Evolutionary conservation across 2,888 invertebrate species (phyloP).

Genomic region (Dromius quadrimaculatus): DNA sequence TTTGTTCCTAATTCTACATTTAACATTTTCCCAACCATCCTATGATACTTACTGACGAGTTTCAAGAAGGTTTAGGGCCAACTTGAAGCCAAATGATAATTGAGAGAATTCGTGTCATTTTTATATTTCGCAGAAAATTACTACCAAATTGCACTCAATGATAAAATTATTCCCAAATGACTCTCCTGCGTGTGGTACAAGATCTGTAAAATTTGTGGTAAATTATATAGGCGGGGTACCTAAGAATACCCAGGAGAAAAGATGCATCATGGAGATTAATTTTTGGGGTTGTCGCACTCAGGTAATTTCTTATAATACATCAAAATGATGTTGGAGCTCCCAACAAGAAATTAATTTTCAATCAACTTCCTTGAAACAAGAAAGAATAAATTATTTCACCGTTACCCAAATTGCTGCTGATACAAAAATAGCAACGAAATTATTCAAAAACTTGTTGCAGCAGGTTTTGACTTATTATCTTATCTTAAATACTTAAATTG

Average conservation of each 20-base stretch:
- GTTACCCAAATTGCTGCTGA: conserved; percentile 26
- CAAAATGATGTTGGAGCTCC: too few species aligned
- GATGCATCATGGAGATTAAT: background rate
- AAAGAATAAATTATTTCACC: conserved; percentile 13
- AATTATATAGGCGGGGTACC: background rate
- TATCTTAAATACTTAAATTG: conserved; percentile 34
- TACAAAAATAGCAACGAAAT: conserved; percentile 28
- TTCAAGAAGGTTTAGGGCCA: too few species aligned
- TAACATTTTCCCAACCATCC: too few species aligned
- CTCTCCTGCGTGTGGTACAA: background rate
- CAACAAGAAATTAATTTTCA: conserved; percentile 5
- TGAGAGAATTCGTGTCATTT: too few species aligned
- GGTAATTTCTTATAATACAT: too few species aligned
- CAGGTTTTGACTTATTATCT: conserved; percentile 28
- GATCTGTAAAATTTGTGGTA: background rate
- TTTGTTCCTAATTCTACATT: too few species aligned
- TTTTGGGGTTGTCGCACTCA: background rate
- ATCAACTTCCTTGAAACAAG: conserved; percentile 9
- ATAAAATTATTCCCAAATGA: too few species aligned
- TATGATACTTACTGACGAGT: too few species aligned
- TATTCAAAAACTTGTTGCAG: conserved; percentile 7
- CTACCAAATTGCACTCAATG: too few species aligned
- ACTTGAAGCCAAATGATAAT: conserved; percentile 1
- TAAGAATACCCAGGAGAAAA: background rate
- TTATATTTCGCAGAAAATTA: too few species aligned